Base-by-base conservation (phyloP, 1,140 invertebrate genomes). In the Whitmania pigra region DNA sequence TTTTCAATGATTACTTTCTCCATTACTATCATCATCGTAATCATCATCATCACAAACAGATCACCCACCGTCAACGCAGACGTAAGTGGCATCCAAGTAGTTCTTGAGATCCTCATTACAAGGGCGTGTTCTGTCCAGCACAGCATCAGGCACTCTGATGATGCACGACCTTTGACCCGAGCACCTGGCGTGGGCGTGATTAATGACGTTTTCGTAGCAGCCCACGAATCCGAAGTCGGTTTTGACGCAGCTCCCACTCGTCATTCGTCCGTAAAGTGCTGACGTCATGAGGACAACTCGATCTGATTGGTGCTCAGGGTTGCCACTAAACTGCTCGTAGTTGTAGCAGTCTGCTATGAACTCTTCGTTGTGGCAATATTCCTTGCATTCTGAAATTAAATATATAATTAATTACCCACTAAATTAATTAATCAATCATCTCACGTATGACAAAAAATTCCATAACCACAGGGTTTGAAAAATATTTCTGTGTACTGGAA, bases 31-130 rank as follows among this genome's bases (percentile, higher is more conserved):
- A 63, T 31, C 57, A 63, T 63, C 57, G 11, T 63, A 6, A n/a
- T 63, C 57, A 63, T 63, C 57, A 63, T 17, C 67, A 68, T 18
- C 36, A 43, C 27, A n/a, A 68, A 49, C 2, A 11, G 43, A 49
- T 13, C 43, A 49, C 43, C 67, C 25, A 73, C 73, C 73, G 25
- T 66, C 40, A 18, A 49, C 31, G 29, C 69, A 71, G 27, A 27
- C 53, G 60, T 73, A 71, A 31, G 29, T 53, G 17, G 69, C 63
- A 40, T 53, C 69, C 18, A 71, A 27, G 43, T 73, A 71, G 13
- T 54, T 67, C 29, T 71, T 67, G 36, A 71, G 43, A 15, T 71
- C 73, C 17, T 36, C 40, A 25, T 49, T 53, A 53, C 69, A 71
- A 36, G 73, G 69, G 1, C 49, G n/a, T 6, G 49, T 71, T n/a